Percentiles rank a stretch among this genome's conserved stretches.
Evolutionary conservation across 2,113 vertebrate species (phyloP).

Genomic region (Sterna hirundo): DNA sequence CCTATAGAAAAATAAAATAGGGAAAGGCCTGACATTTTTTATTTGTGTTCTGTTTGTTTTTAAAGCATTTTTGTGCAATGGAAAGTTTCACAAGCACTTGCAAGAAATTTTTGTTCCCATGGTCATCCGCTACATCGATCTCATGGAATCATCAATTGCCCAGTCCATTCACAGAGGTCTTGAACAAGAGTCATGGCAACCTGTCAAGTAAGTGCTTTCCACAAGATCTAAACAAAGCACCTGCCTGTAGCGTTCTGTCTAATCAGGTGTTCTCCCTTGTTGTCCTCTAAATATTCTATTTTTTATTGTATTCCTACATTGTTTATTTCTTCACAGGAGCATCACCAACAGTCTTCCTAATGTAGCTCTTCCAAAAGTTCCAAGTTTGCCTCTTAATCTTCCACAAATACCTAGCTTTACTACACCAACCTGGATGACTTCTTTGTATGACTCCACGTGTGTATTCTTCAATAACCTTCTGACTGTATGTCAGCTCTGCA

Average conservation of each 20-base stretch:
- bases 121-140: slow-evolving; percentile 95
- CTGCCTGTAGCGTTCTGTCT: slow-evolving; percentile 26
- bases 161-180: slow-evolving; percentile 97
- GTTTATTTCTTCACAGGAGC: slow-evolving; percentile 87
- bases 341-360: slow-evolving; percentile 96
- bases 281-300: slow-evolving; percentile 66
- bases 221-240: background rate
- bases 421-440: slow-evolving; percentile 92
- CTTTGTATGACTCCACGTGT: slow-evolving; percentile 95
- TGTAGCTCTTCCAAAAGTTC: slow-evolving; percentile 96
- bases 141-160: slow-evolving; percentile 98
- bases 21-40: slow-evolving; percentile 4
- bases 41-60: slow-evolving; percentile 62
- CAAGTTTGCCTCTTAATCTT: slow-evolving; percentile 93
- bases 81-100: slow-evolving; percentile 94
- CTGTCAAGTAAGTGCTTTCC: slow-evolving; percentile 88
- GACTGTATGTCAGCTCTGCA: slow-evolving; percentile 79
- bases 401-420: slow-evolving; percentile 96
- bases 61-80: slow-evolving; percentile 91
- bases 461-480: slow-evolving; percentile 82
- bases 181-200: slow-evolving; percentile 95
- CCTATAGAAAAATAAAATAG: background rate
- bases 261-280: slow-evolving; percentile 48
- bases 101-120: slow-evolving; percentile 93
- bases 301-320: slow-evolving; percentile 78